Base-by-base conservation (phyloP, 2,888 invertebrate species). In the Lissonota sp. region DNA sequence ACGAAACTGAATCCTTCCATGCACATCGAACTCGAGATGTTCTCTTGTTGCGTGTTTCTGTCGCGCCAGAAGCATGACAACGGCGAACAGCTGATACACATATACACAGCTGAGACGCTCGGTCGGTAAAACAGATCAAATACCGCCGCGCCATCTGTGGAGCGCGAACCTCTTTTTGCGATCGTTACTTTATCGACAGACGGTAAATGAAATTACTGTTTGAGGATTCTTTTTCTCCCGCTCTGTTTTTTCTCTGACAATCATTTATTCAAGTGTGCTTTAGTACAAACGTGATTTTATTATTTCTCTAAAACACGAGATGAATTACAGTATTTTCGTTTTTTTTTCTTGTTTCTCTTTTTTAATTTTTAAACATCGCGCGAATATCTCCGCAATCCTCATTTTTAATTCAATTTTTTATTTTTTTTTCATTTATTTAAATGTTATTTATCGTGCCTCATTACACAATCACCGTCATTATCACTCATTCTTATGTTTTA, bases 241-340 rank as follows among this genome's bases (percentile, higher is more conserved):
- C 14, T 53, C 14, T 67, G 40, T 71, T 60, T 72, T 64, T 84
- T 71, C 73, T 79, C 53, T 83, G 88, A 89, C 84, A 89, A 87
- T 88, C 75, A 77, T 90, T 90, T 90, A 90, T 90, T 90, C 85
- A 86, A 87, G 89, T 88, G 87, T 90, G 89, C 88, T 89, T 88
- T 87, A 87, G 86, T 89, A 89, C 86, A 88, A 89, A 89, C 85
- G 84, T 87, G 85, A 84, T 77, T 78, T 76, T 64, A 80, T 72
- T 85, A 80, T 72, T 85, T 80, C 74, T 74, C 84, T 83, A 84
- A 81, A 86, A 86, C 84, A 86, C 76, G 81, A 85, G 81, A 85
- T 70, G 82, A 83, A 76, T 67, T 83, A 83, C 73, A 83, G 77
- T 80, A 73, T 62, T 73, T 66, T 57, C 53, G 55, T 62, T 64